Percentiles rank a stretch among this genome's conserved stretches.
phyloP scores from a whole-genome alignment of 2,113 vertebrate genomes.

The Paramormyrops kingsleyae region DNA sequence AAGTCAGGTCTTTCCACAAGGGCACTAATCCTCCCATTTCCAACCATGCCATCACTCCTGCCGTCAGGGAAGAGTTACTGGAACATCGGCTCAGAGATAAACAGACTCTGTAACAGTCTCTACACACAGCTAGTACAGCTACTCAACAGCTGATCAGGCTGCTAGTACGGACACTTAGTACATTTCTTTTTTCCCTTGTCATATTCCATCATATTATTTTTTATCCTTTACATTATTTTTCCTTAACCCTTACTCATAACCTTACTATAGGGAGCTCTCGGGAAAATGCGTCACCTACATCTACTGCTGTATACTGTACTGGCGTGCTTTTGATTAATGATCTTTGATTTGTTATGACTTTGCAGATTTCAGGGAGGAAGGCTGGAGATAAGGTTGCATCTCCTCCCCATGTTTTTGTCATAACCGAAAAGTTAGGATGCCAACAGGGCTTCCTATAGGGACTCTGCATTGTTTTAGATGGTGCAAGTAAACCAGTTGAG shows the following conservation, averaged over 20 bases:
- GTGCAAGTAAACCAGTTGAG: too few relatives aligned
- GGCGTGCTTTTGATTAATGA: background rate
- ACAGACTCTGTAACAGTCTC: background rate
- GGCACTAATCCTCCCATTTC: background rate
- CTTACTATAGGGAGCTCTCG: background rate
- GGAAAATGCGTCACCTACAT: background rate
- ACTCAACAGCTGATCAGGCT: too few relatives aligned
- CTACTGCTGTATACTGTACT: background rate
- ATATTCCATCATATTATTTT: background rate
- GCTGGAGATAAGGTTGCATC: background rate
- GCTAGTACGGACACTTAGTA: background rate
- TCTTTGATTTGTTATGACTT: background rate
- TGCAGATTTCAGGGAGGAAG: background rate
- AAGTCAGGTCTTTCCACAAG: background rate
- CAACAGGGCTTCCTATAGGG: background rate
- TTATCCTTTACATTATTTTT: background rate
- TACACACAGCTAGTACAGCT: background rate
- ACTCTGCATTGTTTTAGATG: too few relatives aligned
- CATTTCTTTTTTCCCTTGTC: background rate
- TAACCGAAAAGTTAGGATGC: background rate
- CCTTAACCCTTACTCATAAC: background rate
- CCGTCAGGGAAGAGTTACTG: background rate
- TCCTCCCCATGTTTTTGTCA: background rate
- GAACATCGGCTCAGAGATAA: background rate
- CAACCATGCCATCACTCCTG: background rate